Base-by-base conservation (phyloP, 1,140 invertebrate species). In the Augochlora pura region DNA sequence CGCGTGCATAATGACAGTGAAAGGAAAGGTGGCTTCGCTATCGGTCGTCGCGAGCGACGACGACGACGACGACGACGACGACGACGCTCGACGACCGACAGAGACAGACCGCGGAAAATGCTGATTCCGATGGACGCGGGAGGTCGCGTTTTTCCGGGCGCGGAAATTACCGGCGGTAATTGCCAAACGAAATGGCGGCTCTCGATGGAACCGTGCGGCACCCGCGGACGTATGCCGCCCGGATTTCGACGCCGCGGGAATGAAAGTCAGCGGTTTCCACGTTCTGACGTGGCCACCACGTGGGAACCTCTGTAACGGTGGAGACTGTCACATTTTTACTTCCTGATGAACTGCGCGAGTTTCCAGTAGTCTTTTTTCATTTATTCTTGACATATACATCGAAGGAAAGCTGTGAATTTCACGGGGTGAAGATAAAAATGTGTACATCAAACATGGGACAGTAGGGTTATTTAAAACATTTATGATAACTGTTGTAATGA, bases 1-100 rank as follows among this genome's bases (percentile, higher is more conserved):
- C 66, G 75, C n/a, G 78, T 68, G 70, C 72, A 77, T 84, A 83
- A 82, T 87, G 81, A 87, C 74, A 86, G 88, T 90, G 89, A 91
- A 91, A 90, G 88, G 86, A 88, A 83, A 27, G 52, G 74, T 68
- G 73, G 64, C 77, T 83, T 75, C 77, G 69, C 70, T 66, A 60
- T 83, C 75, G 77, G 62, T 49, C 62, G 21, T 49, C 57, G 21
- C 16, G 46, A 71, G 57, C 65, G 67, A 80, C n/a, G 80, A 57
- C 54, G n/a, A n/a, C n/a, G n/a, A n/a, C n/a, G n/a, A n/a, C n/a
- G n/a, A n/a, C n/a, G n/a, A n/a, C n/a, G n/a, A n/a, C 54, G 9
- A 72, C 73, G 77, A 23, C 64, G 32, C n/a, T 57, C 57, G 4
- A 46, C 42, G n/a, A 18, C 0, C 5, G 38, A 59, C 54, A 27